Conservation (phyloP, 2,888 invertebrate genomes). For the Spilarctia lutea region DNA sequence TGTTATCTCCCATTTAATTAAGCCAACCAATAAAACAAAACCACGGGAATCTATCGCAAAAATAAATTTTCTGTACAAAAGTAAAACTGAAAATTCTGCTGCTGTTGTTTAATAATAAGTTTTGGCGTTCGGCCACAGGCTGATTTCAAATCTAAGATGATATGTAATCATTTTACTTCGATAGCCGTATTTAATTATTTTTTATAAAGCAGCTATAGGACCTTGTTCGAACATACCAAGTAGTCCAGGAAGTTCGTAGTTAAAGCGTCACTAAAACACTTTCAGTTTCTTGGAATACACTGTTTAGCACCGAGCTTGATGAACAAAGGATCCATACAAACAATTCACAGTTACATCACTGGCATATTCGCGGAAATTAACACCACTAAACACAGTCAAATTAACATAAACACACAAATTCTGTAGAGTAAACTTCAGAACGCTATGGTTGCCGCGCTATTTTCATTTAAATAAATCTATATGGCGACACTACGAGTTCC, state of each 20-base stretch:
- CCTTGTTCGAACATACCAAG: conserved; percentile 55
- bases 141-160: conserved; percentile 34
- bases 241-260: conserved; percentile 56
- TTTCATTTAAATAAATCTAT: conserved; percentile 14
- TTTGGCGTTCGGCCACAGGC: conserved; percentile 77
- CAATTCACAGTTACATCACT: conserved; percentile 75
- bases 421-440: conserved; percentile 33
- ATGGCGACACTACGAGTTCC: conserved; percentile 35
- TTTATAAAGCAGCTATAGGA: conserved; percentile 37
- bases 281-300: conserved; percentile 72
- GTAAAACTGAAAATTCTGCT: conserved; percentile 75
- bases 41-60: conserved; percentile 47
- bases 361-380: conserved; percentile 72
- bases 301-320: conserved; percentile 62
- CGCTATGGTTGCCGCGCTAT: conserved; percentile 16
- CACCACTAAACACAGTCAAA: conserved; percentile 60
- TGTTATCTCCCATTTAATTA: conserved; percentile 29
- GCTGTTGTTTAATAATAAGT: conserved; percentile 74
- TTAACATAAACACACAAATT: conserved; percentile 61
- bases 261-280: conserved; percentile 72
- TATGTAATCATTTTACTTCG: neutral
- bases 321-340: conserved; percentile 74
- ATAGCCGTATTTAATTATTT: neutral
- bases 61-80: conserved; percentile 67
- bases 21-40: conserved; percentile 30